These are phyloP conservation scores for Coenonympha glycerion DNA, from an alignment of 2,888 invertebrate species.

Conservation along the genomic window DNA sequence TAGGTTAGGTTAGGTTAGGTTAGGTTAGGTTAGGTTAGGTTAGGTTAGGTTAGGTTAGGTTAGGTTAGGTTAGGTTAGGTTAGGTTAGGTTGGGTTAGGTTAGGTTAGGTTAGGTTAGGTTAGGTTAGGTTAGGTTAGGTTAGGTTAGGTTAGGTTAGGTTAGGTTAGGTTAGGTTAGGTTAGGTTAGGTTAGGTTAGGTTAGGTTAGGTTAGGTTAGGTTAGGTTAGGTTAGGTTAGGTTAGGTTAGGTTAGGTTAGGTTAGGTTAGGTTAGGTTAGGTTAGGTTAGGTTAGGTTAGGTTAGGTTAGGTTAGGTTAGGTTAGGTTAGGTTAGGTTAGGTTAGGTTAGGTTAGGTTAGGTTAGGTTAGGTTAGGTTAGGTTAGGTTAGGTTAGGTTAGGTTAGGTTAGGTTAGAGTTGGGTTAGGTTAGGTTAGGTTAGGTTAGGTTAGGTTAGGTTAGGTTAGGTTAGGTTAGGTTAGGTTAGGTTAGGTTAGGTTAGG, in stretches of 20 bases:
- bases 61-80: slow-evolving; percentile 29
- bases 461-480: slow-evolving; percentile 29
- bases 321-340: slow-evolving; percentile 26
- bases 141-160: slow-evolving; percentile 29
- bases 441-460: slow-evolving; percentile 32
- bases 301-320: slow-evolving; percentile 26
- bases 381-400: slow-evolving; percentile 26
- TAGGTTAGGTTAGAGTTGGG: too few species aligned
- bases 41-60: slow-evolving; percentile 29
- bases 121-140: slow-evolving; percentile 28
- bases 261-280: slow-evolving; percentile 23
- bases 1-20: slow-evolving; percentile 29
- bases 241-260: slow-evolving; percentile 30
- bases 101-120: slow-evolving; percentile 28
- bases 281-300: slow-evolving; percentile 30
- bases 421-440: slow-evolving; percentile 30
- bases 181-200: slow-evolving; percentile 28
- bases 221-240: slow-evolving; percentile 20
- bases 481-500: slow-evolving; percentile 29
- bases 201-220: slow-evolving; percentile 27
- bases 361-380: slow-evolving; percentile 28
- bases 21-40: slow-evolving; percentile 29
- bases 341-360: slow-evolving; percentile 26
- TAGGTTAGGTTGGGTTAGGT: slow-evolving; percentile 28
- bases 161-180: slow-evolving; percentile 28